Base-by-base conservation (phyloP, 2,888 invertebrate species). In the Epinotia ramella region DNA sequence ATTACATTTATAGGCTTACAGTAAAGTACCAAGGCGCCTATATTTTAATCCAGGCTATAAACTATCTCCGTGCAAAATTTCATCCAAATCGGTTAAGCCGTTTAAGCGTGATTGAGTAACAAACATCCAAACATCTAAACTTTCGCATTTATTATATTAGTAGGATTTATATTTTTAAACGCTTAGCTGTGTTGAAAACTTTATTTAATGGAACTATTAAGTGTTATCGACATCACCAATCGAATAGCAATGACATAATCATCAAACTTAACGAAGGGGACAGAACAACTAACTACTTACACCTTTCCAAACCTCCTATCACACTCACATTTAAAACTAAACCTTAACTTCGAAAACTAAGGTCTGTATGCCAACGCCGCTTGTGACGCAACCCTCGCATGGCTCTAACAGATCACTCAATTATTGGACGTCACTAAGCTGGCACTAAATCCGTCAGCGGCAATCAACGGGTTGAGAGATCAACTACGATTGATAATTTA, bases 371-470 rank as follows among this genome's bases (percentile, higher is more conserved):
- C 63, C 7, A 62, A 33, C 62, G 2, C 12, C 24, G n/a, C 16
- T 4, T 4, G 11, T 57, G 67, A 57, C 40, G 18, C 56, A 67
- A 57, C 67, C 67, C 56, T 44, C 44, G 28, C 18, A 33, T 53
- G 65, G 49, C 53, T 18, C 33, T 18, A 62, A 49, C 57, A 60
- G 57, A 69, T 69, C 59, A 69, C 69, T 69, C 69, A 69, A 69
- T 69, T 69, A 60, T 24, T 20, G 59, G 46, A 60, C 28, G 69
- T 69, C 69, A 69, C 44, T 69, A 59, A 60, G 40, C 69, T 68
- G 57, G 57, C 60, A 69, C 69, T 69, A 69, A 69, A 69, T 69
- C 69, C 44, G 69, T 60, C 69, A 69, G 59, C 59, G 59, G 69
- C 59, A 60, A 60, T 69, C 59, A 46, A 40, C 20, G 69, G 59